Conservation (phyloP, 2,888 invertebrate species). For the Malacosoma neustria region DNA sequence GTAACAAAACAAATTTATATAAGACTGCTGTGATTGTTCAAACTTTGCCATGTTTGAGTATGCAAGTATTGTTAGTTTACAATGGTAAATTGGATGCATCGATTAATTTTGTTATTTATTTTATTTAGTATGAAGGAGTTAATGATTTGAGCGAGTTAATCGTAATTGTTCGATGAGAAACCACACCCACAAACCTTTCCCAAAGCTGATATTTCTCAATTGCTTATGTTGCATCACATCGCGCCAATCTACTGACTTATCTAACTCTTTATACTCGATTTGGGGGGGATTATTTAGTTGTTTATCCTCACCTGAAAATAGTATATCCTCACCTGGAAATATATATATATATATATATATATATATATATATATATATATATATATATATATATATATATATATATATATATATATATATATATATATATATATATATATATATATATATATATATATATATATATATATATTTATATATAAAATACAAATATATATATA, state of each 20-base stretch:
- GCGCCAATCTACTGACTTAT: conserved; percentile 68
- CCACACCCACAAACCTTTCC: conserved; percentile 66
- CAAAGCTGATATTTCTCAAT: conserved; percentile 43
- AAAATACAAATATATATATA: conserved; percentile 2
- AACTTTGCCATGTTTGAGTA: conserved; percentile 3
- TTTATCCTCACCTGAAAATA: conserved; percentile 61
- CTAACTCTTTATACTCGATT: conserved; percentile 65
- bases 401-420: too few relatives aligned
- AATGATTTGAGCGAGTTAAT: conserved; percentile 4
- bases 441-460: too few relatives aligned
- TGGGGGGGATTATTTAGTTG: conserved; percentile 49
- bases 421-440: too few relatives aligned
- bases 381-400: too few relatives aligned
- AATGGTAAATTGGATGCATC: too few relatives aligned
- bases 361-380: too few relatives aligned
- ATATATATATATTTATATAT: too few relatives aligned
- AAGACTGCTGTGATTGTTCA: background rate
- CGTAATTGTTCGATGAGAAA: conserved; percentile 24
- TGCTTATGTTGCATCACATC: conserved; percentile 53
- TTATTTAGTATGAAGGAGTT: too few relatives aligned
- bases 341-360: too few relatives aligned
- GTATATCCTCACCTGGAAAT: too few relatives aligned
- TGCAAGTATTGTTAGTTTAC: too few relatives aligned
- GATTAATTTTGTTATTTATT: too few relatives aligned
- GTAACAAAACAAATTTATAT: conserved; percentile 20